phyloP scores from a whole-genome alignment of 2,797 vertebrate genomes.

The Alca torda region DNA sequence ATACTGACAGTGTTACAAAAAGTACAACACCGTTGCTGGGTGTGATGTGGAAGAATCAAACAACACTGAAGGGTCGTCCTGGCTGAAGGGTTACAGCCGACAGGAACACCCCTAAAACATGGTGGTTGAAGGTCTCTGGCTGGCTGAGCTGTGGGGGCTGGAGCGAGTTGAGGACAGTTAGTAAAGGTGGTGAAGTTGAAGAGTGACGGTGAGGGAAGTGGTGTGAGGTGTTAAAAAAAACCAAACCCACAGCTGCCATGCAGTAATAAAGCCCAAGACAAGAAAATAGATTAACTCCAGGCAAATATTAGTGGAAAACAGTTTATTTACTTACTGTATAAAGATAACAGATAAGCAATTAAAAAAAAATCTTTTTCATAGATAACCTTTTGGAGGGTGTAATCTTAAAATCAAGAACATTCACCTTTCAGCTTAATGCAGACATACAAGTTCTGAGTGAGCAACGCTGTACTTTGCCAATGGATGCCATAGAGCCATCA shows the following conservation, averaged over 20 bases:
- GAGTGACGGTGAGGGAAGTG: background rate
- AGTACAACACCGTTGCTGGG: no score
- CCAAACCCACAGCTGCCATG: no score
- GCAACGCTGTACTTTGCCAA: background rate
- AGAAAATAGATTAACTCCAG: background rate
- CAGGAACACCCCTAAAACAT: background rate
- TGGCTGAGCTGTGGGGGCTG: background rate
- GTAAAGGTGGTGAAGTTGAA: background rate
- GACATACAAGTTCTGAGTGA: background rate
- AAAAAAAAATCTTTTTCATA: background rate
- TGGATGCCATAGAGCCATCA: background rate
- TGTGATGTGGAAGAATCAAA: background rate
- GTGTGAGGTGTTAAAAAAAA: background rate
- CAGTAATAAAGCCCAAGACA: background rate
- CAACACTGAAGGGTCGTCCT: background rate
- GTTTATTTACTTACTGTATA: slow-evolving; percentile 28
- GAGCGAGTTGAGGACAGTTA: background rate
- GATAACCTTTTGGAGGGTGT: background rate
- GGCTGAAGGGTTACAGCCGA: background rate
- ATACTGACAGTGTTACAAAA: no score
- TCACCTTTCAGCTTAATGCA: background rate
- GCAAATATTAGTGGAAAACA: background rate
- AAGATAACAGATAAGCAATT: slow-evolving; percentile 53
- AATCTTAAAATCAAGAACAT: slow-evolving; percentile 16
- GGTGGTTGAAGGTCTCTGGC: background rate